Conservation (phyloP, 64 coral and sea anemone genomes). For the Stylophora pistillata region DNA sequence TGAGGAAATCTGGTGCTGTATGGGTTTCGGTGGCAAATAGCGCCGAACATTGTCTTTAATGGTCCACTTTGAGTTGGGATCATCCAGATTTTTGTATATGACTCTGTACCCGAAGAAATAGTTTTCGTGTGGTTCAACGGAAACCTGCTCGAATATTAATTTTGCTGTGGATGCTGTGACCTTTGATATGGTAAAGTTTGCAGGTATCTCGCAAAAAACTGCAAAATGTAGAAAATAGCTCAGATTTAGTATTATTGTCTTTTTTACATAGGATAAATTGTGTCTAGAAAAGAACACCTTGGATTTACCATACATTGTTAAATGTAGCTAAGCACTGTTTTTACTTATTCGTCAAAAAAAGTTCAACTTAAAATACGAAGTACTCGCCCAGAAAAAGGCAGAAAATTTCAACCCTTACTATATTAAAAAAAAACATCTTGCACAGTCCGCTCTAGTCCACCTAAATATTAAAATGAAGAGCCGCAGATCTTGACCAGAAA, state of each 20-base stretch:
- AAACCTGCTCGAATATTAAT: background rate
- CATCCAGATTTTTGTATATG: slow-evolving; percentile 25
- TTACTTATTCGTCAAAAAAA: no score
- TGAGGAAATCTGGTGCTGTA: background rate
- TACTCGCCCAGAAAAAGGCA: no score
- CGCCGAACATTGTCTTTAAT: background rate
- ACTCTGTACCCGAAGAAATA: slow-evolving; percentile 13
- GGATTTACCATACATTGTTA: no score
- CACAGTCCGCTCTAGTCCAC: no score
- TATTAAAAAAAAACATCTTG: no score
- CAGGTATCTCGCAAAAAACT: slow-evolving; percentile 34
- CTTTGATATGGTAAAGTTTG: background rate
- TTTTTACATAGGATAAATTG: no score
- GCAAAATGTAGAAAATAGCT: background rate
- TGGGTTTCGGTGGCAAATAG: background rate
- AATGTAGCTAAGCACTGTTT: no score
- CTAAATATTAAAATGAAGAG: no score
- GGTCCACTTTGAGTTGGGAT: background rate
- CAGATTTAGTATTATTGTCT: background rate
- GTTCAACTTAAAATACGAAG: no score
- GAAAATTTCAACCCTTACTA: no score
- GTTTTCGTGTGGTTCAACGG: background rate
- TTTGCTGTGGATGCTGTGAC: background rate
- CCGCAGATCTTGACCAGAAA: no score
- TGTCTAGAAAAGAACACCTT: no score